Evolutionary conservation across 2,888 invertebrate species (phyloP), one percentile per base, ranked within the genome.

Genomic region (Parnassius glacialis): DNA sequence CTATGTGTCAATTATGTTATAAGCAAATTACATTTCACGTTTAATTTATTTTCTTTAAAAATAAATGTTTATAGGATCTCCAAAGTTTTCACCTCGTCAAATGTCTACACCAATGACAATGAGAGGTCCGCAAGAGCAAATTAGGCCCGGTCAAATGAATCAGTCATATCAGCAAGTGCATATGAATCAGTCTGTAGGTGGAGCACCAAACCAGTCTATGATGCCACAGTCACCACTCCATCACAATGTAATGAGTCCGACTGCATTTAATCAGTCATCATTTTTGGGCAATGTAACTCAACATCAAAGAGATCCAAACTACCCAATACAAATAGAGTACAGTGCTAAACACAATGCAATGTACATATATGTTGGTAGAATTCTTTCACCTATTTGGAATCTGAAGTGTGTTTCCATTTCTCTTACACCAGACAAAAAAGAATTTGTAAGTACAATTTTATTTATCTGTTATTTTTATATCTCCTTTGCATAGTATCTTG

Each of bases 281-380:
- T 84, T 81, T 64, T 70, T 76, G 2, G 80, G 81, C n/a, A 89
- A 88, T 61, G 72, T 83, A 62, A 80, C 83, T 1, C 88, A 91
- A 68, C 83, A 89, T 67, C 81, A 79, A 67, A 76, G 82, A 74
- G 81, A 92, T 67, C 73, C 86, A 58, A 79, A 83, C 77, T 81
- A 83, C 70, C 82, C 87, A 52, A 66, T 91, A 72, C 87, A 90
- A 79, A 70, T 88, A 68, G 93, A 90, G 73, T 92, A 84, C 67
- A 92, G 90, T 0, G 94, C 97, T 0, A 97, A 97, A 80, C 99
- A 99, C 80, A 97, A 98, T 78, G 98, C 98, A 0, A 93, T 99
- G 10, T 99, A 98, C 85, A 93, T 98, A 51, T 98, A 97, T 79
- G 94, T 98, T 12, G 95, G 96, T 25, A 93, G 99, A 70, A 95